Conservation (phyloP, 92 coral and sea anemone species). For the Epizoanthus scotinus region DNA sequence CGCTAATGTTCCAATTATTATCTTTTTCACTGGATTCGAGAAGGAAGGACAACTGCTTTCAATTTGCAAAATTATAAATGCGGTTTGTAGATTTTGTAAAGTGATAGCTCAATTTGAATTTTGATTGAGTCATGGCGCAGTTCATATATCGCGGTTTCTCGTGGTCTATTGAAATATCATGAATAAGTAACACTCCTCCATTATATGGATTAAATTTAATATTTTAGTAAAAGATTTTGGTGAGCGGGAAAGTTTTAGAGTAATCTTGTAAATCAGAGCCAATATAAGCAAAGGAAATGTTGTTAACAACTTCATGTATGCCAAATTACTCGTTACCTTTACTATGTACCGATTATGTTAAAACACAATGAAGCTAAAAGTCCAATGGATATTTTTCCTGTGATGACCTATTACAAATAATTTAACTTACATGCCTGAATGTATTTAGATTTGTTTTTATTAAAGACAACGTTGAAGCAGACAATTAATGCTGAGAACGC, state of each 20-base stretch:
- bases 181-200: too few relatives aligned
- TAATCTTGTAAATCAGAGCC: neutral
- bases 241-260: too few relatives aligned
- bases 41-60: neutral
- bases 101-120: too few relatives aligned
- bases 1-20: neutral
- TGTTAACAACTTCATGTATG: neutral
- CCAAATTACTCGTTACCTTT: neutral
- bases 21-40: neutral
- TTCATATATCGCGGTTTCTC: too few relatives aligned
- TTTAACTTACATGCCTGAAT: neutral
- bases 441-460: neutral
- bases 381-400: neutral
- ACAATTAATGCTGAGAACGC: too few relatives aligned
- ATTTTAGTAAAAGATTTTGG: too few relatives aligned
- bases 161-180: too few relatives aligned
- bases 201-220: too few relatives aligned
- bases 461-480: too few relatives aligned
- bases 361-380: neutral
- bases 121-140: too few relatives aligned
- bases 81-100: neutral
- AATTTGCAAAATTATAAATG: neutral
- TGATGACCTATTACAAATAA: neutral
- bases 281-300: too few relatives aligned
- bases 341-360: neutral